Evolutionary conservation across 2,113 vertebrate species (phyloP).

Genomic region (Plectropomus leopardus): DNA sequence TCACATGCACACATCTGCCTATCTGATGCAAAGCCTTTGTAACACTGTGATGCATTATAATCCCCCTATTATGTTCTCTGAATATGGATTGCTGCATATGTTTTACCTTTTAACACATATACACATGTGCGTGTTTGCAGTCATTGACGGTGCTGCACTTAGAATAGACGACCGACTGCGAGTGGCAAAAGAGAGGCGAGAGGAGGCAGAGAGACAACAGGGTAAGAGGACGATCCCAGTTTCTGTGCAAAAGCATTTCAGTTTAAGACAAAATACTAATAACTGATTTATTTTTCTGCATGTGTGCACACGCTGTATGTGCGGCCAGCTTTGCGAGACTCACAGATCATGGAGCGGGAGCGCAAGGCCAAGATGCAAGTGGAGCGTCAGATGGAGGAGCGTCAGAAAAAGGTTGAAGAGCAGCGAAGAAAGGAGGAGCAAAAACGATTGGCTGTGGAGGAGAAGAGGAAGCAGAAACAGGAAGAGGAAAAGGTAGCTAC

Average conservation of each 20-base stretch:
- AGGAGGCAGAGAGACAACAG: constrained; percentile 90
- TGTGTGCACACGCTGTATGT: neutral
- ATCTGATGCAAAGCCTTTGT: constrained; percentile 50
- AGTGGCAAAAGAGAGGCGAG: constrained; percentile 93
- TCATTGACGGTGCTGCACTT: constrained; percentile 91
- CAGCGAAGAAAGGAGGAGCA: constrained; percentile 94
- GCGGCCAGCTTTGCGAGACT: constrained; percentile 88
- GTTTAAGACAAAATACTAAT: neutral
- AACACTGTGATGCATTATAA: constrained; percentile 25
- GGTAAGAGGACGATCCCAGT: constrained; percentile 81
- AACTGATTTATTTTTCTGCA: neutral
- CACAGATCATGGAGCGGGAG: constrained; percentile 93
- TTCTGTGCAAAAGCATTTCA: constrained; percentile 2
- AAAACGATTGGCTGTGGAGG: constrained; percentile 90
- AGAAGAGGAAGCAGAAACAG: constrained; percentile 93
- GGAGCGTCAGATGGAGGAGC: constrained; percentile 94
- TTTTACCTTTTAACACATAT: constrained; percentile 21
- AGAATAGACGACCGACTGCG: constrained; percentile 92
- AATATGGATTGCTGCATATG: constrained; percentile 6
- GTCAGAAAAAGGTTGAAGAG: constrained; percentile 90
- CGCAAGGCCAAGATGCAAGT: constrained; percentile 92
- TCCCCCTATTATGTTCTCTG: constrained; percentile 14
- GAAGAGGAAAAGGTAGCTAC: constrained; percentile 91
- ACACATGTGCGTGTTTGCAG: constrained; percentile 80
- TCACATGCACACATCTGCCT: constrained; percentile 62